Evolutionary conservation across 2,113 vertebrate species (phyloP).

Genomic region (Trinectes maculatus): DNA sequence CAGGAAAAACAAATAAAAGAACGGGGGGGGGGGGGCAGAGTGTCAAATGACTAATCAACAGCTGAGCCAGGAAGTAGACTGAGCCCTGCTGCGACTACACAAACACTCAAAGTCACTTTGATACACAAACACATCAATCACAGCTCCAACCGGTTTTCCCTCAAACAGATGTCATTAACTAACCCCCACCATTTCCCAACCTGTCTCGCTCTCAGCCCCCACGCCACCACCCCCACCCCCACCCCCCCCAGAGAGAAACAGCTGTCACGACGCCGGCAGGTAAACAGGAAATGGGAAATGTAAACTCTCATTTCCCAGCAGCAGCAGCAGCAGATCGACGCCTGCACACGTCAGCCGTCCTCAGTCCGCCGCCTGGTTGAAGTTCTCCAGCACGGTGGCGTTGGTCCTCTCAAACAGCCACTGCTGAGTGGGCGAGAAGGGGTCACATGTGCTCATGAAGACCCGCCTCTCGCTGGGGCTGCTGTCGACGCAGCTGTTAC

Average conservation of each 20-base stretch:
- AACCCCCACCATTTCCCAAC: conserved; percentile 6
- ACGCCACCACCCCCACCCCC: too few species aligned
- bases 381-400: conserved; percentile 71
- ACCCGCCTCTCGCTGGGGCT: conserved; percentile 54
- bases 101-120: too few species aligned
- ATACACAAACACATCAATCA: too few species aligned
- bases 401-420: conserved; percentile 76
- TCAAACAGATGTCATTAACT: conserved; percentile 6
- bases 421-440: conserved; percentile 60
- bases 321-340: background rate
- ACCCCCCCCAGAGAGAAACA: conserved; percentile 35
- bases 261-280: conserved; percentile 20
- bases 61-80: conserved; percentile 25
- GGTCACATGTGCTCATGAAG: conserved; percentile 73
- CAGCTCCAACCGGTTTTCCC: background rate
- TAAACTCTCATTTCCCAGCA: conserved; percentile 1
- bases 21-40: background rate
- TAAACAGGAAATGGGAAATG: background rate
- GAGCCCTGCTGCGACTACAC: background rate
- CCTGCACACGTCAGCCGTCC: background rate
- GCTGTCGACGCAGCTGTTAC: conserved; percentile 75
- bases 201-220: conserved; percentile 14
- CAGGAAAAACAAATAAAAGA: background rate
- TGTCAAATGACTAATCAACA: background rate
- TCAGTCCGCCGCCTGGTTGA: conserved; percentile 58